Conservation (phyloP, 2,888 invertebrate species). For the Branchipolynoe longqiensis region DNA sequence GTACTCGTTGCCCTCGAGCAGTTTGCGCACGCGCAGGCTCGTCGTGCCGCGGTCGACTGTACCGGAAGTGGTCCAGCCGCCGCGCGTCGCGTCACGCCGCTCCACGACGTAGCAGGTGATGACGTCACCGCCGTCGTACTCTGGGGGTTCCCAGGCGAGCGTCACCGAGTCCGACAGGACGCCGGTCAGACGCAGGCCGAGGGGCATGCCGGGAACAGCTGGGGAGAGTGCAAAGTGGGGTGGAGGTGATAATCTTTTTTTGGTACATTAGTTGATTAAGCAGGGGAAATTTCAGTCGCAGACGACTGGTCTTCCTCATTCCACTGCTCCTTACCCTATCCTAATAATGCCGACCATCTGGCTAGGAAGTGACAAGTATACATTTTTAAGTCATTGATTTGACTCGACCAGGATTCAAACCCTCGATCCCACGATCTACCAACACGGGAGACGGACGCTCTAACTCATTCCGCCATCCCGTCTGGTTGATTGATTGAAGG, state of each 20-base stretch:
- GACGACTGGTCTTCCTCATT: too few species aligned
- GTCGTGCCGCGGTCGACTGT: constrained; percentile 69
- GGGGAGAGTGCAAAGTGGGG: background rate
- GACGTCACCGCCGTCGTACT: constrained; percentile 78
- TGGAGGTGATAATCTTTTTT: background rate
- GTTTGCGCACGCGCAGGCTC: constrained; percentile 76
- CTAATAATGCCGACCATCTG: too few species aligned
- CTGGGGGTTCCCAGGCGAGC: constrained; percentile 79
- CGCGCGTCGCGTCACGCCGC: constrained; percentile 70
- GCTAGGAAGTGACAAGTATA: too few species aligned
- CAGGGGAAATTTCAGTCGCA: too few species aligned
- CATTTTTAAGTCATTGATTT: too few species aligned
- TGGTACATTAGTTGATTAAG: background rate
- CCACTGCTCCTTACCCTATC: too few species aligned
- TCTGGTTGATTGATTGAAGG: background rate
- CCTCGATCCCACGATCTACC: too few species aligned
- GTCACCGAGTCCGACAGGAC: constrained; percentile 72
- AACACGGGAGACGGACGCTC: too few species aligned
- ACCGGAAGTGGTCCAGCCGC: constrained; percentile 76
- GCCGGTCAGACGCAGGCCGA: constrained; percentile 66
- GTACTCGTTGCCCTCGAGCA: constrained; percentile 81
- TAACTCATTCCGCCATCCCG: too few species aligned
- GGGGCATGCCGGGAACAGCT: constrained; percentile 67
- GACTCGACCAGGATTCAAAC: too few species aligned
- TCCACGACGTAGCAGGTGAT: constrained; percentile 79